Conservation (phyloP, 2,113 vertebrate genomes). For the Bujurquina vittata region DNA sequence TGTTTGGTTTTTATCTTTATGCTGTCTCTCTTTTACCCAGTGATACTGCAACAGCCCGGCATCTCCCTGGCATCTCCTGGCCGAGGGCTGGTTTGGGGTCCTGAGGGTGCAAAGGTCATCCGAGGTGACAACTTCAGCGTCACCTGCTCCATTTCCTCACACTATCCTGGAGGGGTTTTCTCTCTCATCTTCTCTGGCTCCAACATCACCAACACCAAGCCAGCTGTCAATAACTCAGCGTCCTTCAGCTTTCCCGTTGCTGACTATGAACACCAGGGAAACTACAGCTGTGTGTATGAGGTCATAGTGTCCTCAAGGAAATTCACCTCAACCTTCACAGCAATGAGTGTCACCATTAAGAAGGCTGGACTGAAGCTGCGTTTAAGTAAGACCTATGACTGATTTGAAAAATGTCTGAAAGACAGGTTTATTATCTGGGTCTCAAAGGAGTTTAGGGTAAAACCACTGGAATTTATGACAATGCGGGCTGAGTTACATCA, state of each 20-base stretch:
- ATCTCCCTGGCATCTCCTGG: not conserved
- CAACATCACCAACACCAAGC: not conserved
- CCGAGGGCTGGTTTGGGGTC: not conserved
- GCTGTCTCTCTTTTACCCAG: not conserved
- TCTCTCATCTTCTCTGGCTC: not conserved
- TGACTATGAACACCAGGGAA: not conserved
- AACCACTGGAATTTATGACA: no score
- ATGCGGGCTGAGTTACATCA: no score
- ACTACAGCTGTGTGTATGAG: not conserved
- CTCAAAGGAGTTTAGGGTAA: not conserved
- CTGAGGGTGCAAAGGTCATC: not conserved
- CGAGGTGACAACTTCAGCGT: not conserved
- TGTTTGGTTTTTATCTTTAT: not conserved
- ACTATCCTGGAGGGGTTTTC: not conserved
- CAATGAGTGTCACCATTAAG: not conserved
- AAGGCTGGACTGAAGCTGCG: not conserved
- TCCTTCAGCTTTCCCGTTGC: slow-evolving; percentile 7
- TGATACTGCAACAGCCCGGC: not conserved
- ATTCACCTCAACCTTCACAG: not conserved
- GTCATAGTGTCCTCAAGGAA: not conserved
- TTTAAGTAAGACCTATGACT: not conserved
- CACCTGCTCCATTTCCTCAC: not conserved
- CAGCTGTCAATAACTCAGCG: not conserved
- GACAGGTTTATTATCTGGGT: not conserved
- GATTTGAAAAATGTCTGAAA: not conserved